A percentile compares a stretch with the other conserved stretches of the same genome.
Evolutionary conservation across 2,888 invertebrate species (phyloP).

Genomic region (Trichopria drosophilae): DNA sequence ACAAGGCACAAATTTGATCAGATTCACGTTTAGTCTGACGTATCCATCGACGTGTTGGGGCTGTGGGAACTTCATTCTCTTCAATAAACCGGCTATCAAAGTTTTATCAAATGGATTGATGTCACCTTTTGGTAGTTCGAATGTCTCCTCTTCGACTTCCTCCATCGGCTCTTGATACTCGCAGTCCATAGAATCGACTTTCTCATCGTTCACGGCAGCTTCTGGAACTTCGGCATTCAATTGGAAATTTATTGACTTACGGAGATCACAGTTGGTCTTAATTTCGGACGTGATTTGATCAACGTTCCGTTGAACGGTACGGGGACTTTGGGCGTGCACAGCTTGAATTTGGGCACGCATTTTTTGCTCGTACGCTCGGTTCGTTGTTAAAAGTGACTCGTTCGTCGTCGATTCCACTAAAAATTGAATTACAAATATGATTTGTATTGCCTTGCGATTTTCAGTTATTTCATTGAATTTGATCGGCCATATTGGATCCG

Average conservation of each 20-base stretch:
- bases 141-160: constrained; percentile 47
- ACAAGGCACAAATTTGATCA: constrained; percentile 57
- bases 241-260: constrained; percentile 50
- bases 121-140: constrained; percentile 49
- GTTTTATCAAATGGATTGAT: constrained; percentile 81
- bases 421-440: too few species aligned
- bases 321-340: constrained; percentile 56
- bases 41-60: constrained; percentile 59
- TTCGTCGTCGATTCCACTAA: constrained; percentile 17
- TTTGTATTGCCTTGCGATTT: too few species aligned
- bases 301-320: constrained; percentile 56
- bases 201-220: constrained; percentile 30
- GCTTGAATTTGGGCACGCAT: constrained; percentile 54
- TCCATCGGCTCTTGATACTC: constrained; percentile 45
- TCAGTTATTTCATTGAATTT: too few species aligned
- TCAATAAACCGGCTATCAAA: constrained; percentile 70
- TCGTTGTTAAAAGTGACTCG: constrained; percentile 20
- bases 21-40: constrained; percentile 49
- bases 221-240: constrained; percentile 38
- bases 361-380: constrained; percentile 50
- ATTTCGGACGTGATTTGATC: constrained; percentile 56
- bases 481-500: too few species aligned
- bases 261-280: constrained; percentile 54
- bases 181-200: constrained; percentile 51
- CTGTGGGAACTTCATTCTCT: constrained; percentile 72